Evolutionary conservation across 2,113 vertebrate genomes (phyloP), one percentile per base, ranked within the genome.

Genomic region (Hylia prasina): DNA sequence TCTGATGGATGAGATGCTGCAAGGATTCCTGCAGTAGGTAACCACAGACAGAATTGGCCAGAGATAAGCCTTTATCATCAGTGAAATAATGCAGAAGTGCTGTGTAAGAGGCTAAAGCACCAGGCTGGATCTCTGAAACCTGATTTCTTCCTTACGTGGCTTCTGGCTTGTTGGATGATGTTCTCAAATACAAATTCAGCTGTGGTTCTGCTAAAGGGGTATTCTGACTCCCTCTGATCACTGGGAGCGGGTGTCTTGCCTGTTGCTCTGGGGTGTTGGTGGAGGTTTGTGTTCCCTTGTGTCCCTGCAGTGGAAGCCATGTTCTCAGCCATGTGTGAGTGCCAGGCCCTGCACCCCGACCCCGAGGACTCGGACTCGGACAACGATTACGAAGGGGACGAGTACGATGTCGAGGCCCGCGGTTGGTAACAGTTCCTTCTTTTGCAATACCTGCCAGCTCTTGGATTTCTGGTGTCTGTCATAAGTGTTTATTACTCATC

Each of bases 261-360:
- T 50, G 10, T 24, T 47, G n/a, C 14, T 68, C 35, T n/a, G 75
- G 35, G 27, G 2, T 48, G 2, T 37, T 83, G 68, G 2, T 75
- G 76, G 50, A 61, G 28, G 33, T 58, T 11, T 83, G 35, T 81
- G 44, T 63, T 42, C 4, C 0, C 27, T 64, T 96, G 64, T 96
- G 78, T 92, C 33, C 61, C 60, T 48, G 31, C 86, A 99, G 99
- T 99, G 98, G 99, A 99, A 86, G 94, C 98, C 77, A 99, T 99
- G 99, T 99, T 99, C 91, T 98, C 99, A 11, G 98, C 99, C 0
- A 99, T 99, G 99, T 99, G 99, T 14, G 99, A 99, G 14, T 99
- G 99, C 94, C 99, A 99, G 93, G 99, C 99, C 25, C 97, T 99
- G 86, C 99, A 99, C 72, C 99, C 99, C 0, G 99, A 99, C 95